Evolutionary conservation across 1,140 invertebrate species (phyloP).

Genomic region (Drosophila tropicalis): DNA sequence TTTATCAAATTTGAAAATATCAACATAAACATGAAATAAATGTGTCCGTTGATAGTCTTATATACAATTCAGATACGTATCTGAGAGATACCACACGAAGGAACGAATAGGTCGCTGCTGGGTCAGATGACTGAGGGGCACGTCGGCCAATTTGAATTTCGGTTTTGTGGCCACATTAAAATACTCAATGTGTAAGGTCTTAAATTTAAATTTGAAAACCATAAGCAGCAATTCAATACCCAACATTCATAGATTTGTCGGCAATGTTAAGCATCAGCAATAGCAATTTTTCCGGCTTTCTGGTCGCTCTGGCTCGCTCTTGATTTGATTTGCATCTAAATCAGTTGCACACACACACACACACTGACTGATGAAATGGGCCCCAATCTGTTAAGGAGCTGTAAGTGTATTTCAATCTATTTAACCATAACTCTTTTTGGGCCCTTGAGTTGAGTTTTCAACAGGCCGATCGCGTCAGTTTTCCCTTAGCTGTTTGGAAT

Average conservation of each 20-base stretch:
- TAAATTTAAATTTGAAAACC: conserved; percentile 81
- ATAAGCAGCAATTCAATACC: conserved; percentile 78
- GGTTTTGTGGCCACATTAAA: conserved; percentile 75
- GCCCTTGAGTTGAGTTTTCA: conserved; percentile 51
- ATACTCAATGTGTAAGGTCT: conserved; percentile 82
- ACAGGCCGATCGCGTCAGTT: conserved; percentile 22
- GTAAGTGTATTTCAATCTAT: conserved; percentile 26
- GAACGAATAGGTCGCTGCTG: conserved; percentile 56
- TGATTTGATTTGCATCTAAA: conserved; percentile 80
- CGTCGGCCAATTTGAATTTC: conserved; percentile 67
- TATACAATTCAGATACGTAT: conserved; percentile 77
- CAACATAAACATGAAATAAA: conserved; percentile 82
- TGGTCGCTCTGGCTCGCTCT: conserved; percentile 41
- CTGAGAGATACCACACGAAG: conserved; percentile 58
- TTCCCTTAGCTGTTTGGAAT: conserved; percentile 51
- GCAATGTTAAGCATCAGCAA: conserved; percentile 23
- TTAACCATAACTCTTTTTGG: conserved; percentile 62
- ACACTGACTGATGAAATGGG: conserved; percentile 23
- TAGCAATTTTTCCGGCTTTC: conserved; percentile 29
- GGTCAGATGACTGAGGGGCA: conserved; percentile 53
- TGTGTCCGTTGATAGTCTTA: conserved; percentile 80
- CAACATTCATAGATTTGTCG: conserved; percentile 75
- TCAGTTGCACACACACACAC: conserved; percentile 62
- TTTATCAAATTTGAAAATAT: conserved; percentile 80
- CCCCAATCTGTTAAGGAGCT: conserved; percentile 33